phyloP scores from a whole-genome alignment of 2,888 invertebrate species.

The Nemapogon koenigi region DNA sequence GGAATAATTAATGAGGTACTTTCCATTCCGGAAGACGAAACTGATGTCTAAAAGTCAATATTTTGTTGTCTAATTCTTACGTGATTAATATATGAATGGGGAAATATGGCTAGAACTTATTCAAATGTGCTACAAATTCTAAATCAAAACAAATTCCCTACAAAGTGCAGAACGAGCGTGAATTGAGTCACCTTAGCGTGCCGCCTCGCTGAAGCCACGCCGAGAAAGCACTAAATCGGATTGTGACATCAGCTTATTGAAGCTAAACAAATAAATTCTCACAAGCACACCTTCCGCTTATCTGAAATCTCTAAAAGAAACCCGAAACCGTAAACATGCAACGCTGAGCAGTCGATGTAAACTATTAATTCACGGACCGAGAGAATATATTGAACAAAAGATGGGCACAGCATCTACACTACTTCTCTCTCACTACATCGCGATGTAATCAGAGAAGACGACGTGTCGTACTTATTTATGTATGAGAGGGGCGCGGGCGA shows the following conservation, averaged over 20 bases:
- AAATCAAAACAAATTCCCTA: too few relatives aligned
- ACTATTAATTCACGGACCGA: conserved; percentile 55
- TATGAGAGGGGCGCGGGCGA: conserved; percentile 61
- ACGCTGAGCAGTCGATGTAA: conserved; percentile 50
- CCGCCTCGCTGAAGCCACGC: too few relatives aligned
- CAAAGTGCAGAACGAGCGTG: too few relatives aligned
- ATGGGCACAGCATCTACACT: conserved; percentile 55
- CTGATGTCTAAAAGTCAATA: too few relatives aligned
- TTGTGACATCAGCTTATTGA: conserved; percentile 57
- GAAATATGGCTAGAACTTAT: too few relatives aligned
- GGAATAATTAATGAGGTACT: too few relatives aligned
- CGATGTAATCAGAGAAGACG: conserved; percentile 67
- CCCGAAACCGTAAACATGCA: conserved; percentile 61
- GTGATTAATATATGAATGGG: too few relatives aligned
- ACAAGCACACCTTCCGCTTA: conserved; percentile 33
- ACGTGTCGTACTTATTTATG: conserved; percentile 65
- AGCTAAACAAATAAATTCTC: conserved; percentile 56
- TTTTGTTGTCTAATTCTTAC: too few relatives aligned
- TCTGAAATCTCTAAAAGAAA: conserved; percentile 59
- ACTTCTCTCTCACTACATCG: conserved; percentile 65
- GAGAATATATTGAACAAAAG: conserved; percentile 61
- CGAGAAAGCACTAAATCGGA: conserved; percentile 33
- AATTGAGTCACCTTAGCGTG: too few relatives aligned
- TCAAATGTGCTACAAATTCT: too few relatives aligned
- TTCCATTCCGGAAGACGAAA: too few relatives aligned